These are phyloP conservation scores for Platygyra sinensis DNA, from an alignment of 64 coral and sea anemone species.

Conservation along the genomic window DNA sequence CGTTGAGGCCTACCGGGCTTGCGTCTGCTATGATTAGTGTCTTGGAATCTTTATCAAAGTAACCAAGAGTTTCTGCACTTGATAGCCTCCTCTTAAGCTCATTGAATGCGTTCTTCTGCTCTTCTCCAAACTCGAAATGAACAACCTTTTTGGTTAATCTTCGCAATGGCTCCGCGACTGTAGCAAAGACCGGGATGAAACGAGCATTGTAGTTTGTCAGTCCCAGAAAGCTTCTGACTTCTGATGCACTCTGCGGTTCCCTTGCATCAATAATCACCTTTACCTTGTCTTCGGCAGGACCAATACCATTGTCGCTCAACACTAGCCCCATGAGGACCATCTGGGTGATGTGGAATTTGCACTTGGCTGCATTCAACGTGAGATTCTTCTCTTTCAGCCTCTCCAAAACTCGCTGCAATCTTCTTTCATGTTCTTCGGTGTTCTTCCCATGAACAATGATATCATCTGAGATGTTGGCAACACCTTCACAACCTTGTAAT, in stretches of 20 bases:
- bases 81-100: neutral
- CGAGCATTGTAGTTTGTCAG: constrained; percentile 42
- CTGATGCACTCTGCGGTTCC: constrained; percentile 26
- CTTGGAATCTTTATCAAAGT: constrained; percentile 3
- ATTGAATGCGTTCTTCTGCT: constrained; percentile 28
- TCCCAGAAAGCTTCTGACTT: constrained; percentile 36
- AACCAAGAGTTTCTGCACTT: constrained; percentile 15
- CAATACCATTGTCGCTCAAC: constrained; percentile 23
- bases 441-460: neutral
- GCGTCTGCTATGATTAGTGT: constrained; percentile 1
- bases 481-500: no score
- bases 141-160: constrained; percentile 22
- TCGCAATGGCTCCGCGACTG: neutral
- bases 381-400: constrained; percentile 29
- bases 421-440: constrained; percentile 19
- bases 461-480: no score
- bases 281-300: constrained; percentile 9
- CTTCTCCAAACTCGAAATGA: constrained; percentile 16
- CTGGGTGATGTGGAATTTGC: constrained; percentile 15
- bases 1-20: neutral
- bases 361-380: constrained; percentile 31
- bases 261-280: constrained; percentile 11
- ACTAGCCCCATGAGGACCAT: constrained; percentile 10
- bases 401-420: constrained; percentile 9
- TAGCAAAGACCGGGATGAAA: constrained; percentile 42